Evolutionary conservation across 2,113 vertebrate genomes (phyloP).

Genomic region (Sclerurus mexicanus): DNA sequence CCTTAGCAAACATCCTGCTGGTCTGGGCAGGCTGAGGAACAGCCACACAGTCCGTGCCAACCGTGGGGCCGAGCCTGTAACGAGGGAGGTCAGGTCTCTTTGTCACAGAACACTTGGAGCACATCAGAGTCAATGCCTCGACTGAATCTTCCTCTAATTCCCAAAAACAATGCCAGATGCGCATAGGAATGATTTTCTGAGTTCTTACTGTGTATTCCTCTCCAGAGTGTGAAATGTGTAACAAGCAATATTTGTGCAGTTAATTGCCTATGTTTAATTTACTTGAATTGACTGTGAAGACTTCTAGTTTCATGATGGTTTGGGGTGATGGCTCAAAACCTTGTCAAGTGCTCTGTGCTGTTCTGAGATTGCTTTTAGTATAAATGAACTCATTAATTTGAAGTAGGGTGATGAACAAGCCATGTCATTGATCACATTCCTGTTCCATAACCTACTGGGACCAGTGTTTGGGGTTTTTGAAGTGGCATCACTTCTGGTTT

Average conservation of each 20-base stretch:
- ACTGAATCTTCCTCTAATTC: background rate
- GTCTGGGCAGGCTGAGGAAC: background rate
- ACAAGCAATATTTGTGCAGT: background rate
- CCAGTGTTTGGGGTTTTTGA: background rate
- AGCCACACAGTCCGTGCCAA: fast-evolving
- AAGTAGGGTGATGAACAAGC: background rate
- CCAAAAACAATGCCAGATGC: background rate
- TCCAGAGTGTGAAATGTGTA: background rate
- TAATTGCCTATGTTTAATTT: background rate
- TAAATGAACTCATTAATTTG: background rate
- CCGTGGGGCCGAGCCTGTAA: background rate
- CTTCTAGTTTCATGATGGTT: background rate
- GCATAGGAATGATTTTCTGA: background rate
- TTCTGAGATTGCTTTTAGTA: background rate
- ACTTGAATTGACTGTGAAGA: background rate
- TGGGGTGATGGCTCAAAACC: background rate
- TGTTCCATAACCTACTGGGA: background rate
- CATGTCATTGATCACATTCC: background rate
- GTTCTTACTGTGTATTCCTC: background rate
- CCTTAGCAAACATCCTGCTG: background rate
- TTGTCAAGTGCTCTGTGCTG: background rate
- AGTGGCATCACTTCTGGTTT: background rate
- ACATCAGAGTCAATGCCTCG: background rate
- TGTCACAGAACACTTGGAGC: background rate
- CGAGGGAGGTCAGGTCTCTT: background rate